These are phyloP conservation scores for Falcaria lacertinaria DNA, from an alignment of 2,888 invertebrate genomes.

Conservation along the genomic window DNA sequence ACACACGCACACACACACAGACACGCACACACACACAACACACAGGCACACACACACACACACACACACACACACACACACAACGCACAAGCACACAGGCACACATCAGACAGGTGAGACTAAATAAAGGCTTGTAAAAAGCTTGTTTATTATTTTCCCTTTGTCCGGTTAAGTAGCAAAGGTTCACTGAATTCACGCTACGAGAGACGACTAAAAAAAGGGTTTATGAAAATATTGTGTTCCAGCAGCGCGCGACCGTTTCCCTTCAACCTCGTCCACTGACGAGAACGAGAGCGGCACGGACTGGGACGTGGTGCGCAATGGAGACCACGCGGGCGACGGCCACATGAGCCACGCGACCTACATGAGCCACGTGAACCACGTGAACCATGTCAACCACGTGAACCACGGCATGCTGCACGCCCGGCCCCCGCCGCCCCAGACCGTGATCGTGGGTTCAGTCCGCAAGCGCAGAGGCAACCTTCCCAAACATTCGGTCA, in stretches of 20 bases:
- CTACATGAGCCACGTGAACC: conserved; percentile 6
- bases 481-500: conserved; percentile 94
- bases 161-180: too few species aligned
- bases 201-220: too few species aligned
- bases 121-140: too few species aligned
- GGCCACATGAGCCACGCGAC: conserved; percentile 3
- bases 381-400: conserved; percentile 7
- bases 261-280: conserved; percentile 83
- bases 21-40: too few species aligned
- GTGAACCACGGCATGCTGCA: conserved; percentile 6
- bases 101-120: too few species aligned
- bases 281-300: conserved; percentile 83
- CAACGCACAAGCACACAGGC: too few species aligned
- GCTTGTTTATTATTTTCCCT: too few species aligned
- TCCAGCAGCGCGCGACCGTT: conserved; percentile 81
- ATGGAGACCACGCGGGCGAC: conserved; percentile 14
- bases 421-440: conserved; percentile 12
- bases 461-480: conserved; percentile 93
- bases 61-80: too few species aligned
- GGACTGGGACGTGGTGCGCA: conserved; percentile 66
- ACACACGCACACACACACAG: too few species aligned
- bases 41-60: too few species aligned
- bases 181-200: too few species aligned
- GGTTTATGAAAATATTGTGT: too few species aligned
- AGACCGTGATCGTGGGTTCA: conserved; percentile 59